Evolutionary conservation across 1,140 invertebrate species (phyloP).

Genomic region (Charaxes varanes): DNA sequence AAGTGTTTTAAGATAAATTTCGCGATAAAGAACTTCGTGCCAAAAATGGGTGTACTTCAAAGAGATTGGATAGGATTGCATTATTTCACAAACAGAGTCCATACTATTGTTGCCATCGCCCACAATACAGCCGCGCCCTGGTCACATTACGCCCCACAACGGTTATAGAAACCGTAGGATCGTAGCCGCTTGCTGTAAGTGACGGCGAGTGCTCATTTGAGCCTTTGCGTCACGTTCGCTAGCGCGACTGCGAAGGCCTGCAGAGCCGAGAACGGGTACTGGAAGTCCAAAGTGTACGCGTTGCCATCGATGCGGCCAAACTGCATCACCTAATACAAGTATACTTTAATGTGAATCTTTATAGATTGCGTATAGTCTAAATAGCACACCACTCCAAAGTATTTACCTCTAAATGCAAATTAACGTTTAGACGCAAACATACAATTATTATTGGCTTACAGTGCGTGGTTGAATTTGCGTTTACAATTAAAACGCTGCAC

Average conservation of each 20-base stretch:
- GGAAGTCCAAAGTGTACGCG: constrained; percentile 98
- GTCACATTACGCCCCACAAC: constrained; percentile 25
- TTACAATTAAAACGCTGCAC: too few relatives aligned
- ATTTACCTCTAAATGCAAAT: too few relatives aligned
- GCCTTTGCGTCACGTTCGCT: constrained; percentile 97
- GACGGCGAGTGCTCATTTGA: constrained; percentile 84
- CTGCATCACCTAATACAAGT: constrained; percentile 99
- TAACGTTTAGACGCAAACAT: too few relatives aligned
- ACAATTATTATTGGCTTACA: too few relatives aligned
- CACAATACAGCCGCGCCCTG: constrained; percentile 11
- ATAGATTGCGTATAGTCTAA: too few relatives aligned
- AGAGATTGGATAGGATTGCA: not conserved
- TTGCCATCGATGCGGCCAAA: constrained; percentile 99
- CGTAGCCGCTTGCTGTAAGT: constrained; percentile 33
- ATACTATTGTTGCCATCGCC: constrained; percentile 12
- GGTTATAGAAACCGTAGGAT: constrained; percentile 36
- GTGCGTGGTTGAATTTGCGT: too few relatives aligned
- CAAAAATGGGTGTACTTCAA: not conserved
- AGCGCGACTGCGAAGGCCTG: constrained; percentile 99
- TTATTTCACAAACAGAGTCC: constrained; percentile 16
- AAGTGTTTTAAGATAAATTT: not conserved
- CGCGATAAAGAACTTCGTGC: not conserved
- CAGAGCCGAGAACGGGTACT: constrained; percentile 98
- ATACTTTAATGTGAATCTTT: too few relatives aligned
- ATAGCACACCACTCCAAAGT: too few relatives aligned